Conservation (phyloP, 2,888 invertebrate species). For the Barypeithes pellucidus region DNA sequence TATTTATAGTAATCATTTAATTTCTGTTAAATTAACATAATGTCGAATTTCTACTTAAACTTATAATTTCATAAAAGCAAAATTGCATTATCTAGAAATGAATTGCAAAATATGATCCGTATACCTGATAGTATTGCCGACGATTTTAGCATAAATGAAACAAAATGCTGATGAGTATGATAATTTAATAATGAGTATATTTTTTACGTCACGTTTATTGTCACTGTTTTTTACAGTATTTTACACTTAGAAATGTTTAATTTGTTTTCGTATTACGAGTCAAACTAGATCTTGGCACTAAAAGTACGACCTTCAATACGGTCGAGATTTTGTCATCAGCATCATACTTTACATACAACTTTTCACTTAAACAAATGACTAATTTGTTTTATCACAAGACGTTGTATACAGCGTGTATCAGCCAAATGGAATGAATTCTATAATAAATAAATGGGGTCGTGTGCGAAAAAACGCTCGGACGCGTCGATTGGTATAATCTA, state of each 20-base stretch:
- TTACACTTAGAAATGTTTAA: conserved; percentile 2
- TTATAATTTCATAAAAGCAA: background rate
- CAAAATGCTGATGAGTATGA: background rate
- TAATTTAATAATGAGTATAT: background rate
- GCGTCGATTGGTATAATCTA: too few relatives aligned
- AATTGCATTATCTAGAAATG: background rate
- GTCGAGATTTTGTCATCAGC: conserved; percentile 3
- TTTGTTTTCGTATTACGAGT: conserved; percentile 6
- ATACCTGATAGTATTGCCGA: background rate
- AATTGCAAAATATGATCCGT: too few relatives aligned
- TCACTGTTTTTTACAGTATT: background rate
- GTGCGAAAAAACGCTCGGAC: too few relatives aligned
- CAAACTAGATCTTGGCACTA: conserved; percentile 12
- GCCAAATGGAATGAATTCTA: too few relatives aligned
- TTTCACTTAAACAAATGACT: background rate
- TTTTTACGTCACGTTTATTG: background rate
- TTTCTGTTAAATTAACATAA: too few relatives aligned
- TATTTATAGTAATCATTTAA: too few relatives aligned
- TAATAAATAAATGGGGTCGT: too few relatives aligned
- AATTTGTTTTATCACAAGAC: background rate
- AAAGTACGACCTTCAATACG: conserved; percentile 14
- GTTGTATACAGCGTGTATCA: too few relatives aligned
- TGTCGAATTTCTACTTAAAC: background rate
- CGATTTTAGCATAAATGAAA: conserved; percentile 1
- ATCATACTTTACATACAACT: background rate